phyloP scores from a whole-genome alignment of 2,113 vertebrate genomes.

The Clarias gariepinus region DNA sequence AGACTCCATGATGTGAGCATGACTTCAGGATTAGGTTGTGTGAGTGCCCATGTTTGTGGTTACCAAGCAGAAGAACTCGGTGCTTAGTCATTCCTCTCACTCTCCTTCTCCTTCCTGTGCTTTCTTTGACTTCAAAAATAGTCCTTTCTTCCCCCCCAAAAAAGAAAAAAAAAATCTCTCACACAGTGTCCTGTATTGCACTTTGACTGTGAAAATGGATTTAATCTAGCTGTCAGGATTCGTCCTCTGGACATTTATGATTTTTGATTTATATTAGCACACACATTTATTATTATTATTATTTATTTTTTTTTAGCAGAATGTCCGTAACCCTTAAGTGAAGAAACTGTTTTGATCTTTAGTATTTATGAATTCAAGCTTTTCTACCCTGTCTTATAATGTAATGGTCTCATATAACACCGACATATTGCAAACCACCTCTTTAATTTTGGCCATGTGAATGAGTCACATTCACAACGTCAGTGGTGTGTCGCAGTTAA shows the following conservation, averaged over 20 bases:
- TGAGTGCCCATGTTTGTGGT: background rate
- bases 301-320: background rate
- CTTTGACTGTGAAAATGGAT: background rate
- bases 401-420: background rate
- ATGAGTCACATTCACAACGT: background rate
- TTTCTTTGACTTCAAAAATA: background rate
- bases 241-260: background rate
- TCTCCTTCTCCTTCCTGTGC: background rate
- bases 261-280: background rate
- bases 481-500: background rate
- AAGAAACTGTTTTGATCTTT: background rate
- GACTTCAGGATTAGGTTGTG: background rate
- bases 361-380: background rate
- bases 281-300: too few relatives aligned
- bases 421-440: background rate
- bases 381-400: background rate
- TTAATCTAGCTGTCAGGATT: background rate
- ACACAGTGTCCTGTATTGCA: background rate
- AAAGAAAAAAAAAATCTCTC: background rate
- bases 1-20: background rate
- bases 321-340: background rate
- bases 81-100: constrained; percentile 27
- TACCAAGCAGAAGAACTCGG: constrained; percentile 9
- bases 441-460: background rate
- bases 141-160: background rate